These are phyloP conservation scores for Meda fulgida DNA, from an alignment of 2,797 vertebrate genomes.

Conservation along the genomic window DNA sequence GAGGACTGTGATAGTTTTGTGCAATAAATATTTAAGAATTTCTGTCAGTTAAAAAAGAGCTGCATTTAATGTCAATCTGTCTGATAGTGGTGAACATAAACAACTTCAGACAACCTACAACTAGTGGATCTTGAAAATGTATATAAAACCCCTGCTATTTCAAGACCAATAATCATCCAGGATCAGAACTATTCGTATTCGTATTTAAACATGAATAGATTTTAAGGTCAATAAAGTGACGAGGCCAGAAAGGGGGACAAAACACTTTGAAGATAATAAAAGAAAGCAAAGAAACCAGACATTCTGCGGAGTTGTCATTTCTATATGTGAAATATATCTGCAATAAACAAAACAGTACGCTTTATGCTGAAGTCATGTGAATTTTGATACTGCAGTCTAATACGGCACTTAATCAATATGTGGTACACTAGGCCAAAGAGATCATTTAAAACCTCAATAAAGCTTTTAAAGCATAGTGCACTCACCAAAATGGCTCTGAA, in stretches of 20 bases:
- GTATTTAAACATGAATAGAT: background rate
- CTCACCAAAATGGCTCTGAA: constrained; percentile 98
- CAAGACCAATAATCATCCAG: background rate
- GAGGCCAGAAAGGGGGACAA: background rate
- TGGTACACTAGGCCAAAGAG: constrained; percentile 9
- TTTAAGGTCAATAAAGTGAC: background rate
- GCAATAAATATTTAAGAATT: background rate
- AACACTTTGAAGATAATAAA: background rate
- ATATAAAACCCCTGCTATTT: background rate
- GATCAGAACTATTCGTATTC: background rate
- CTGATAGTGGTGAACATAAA: background rate
- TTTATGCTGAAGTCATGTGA: constrained; percentile 46
- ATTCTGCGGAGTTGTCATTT: constrained; percentile 18
- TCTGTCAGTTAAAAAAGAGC: background rate
- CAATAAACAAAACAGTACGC: background rate
- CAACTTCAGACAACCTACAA: background rate
- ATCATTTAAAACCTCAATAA: constrained; percentile 26
- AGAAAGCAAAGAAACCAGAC: constrained; percentile 1
- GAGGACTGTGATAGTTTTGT: background rate
- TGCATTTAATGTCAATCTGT: background rate
- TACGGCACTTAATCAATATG: constrained; percentile 53
- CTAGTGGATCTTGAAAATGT: background rate
- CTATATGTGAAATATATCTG: constrained; percentile 14
- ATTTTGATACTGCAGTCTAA: constrained; percentile 41
- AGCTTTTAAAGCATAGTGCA: constrained; percentile 33